These are phyloP conservation scores for Theretra japonica DNA, from an alignment of 2,888 invertebrate genomes.

Conservation along the genomic window DNA sequence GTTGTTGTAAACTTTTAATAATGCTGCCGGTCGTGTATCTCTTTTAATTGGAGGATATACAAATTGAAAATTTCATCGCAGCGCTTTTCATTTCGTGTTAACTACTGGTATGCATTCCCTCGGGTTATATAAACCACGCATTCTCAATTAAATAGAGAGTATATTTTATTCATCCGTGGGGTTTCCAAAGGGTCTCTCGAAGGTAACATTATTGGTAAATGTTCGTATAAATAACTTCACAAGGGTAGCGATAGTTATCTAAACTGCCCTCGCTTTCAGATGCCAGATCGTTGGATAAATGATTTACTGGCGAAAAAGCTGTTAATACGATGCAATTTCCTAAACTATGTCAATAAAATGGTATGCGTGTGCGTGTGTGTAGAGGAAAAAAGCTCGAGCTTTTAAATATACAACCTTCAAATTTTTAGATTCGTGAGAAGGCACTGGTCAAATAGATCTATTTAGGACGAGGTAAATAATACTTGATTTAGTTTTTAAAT, in stretches of 20 bases:
- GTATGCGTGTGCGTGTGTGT: not conserved
- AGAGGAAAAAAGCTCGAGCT: too few relatives aligned
- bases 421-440: too few relatives aligned
- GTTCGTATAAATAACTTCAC: constrained; percentile 55
- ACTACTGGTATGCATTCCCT: too few relatives aligned
- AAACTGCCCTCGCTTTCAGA: constrained; percentile 49
- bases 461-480: too few relatives aligned
- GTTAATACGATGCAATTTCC: constrained; percentile 15
- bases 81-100: too few relatives aligned
- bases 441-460: too few relatives aligned
- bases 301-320: constrained; percentile 35
- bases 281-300: constrained; percentile 39
- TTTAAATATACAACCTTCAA: too few relatives aligned
- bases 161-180: constrained; percentile 3
- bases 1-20: too few relatives aligned
- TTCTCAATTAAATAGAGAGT: not conserved
- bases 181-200: constrained; percentile 36
- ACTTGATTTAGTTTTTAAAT: too few relatives aligned
- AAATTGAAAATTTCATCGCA: too few relatives aligned
- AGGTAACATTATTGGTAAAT: constrained; percentile 57
- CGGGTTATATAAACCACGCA: not conserved
- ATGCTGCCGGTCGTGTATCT: too few relatives aligned
- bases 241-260: constrained; percentile 52
- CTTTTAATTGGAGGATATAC: too few relatives aligned
- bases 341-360: not conserved